phyloP scores from a whole-genome alignment of 2,888 invertebrate species.

The Cephus rjabovi region DNA sequence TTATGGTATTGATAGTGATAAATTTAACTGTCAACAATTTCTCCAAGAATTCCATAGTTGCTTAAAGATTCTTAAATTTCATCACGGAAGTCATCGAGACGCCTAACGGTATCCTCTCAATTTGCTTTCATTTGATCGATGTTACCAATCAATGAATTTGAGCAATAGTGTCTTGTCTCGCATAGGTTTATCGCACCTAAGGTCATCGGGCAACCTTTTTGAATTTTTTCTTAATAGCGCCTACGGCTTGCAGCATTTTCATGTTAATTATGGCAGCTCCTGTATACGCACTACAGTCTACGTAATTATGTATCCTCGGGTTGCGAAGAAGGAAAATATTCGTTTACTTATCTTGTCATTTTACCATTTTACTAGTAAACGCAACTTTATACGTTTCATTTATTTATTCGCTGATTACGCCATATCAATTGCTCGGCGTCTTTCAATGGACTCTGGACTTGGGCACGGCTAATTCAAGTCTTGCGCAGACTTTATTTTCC shows the following conservation, averaged over 20 bases:
- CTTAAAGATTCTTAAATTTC: not conserved
- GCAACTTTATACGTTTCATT: not conserved
- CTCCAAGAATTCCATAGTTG: not conserved
- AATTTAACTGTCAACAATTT: not conserved
- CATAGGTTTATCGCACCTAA: slow-evolving; percentile 33
- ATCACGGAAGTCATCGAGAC: not conserved
- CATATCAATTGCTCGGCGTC: not conserved
- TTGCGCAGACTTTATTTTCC: not conserved
- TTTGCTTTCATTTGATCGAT: not conserved
- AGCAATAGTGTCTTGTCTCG: slow-evolving; percentile 21
- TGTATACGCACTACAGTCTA: too few relatives aligned
- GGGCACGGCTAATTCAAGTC: not conserved
- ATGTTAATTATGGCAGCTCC: too few relatives aligned
- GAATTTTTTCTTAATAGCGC: slow-evolving; percentile 20
- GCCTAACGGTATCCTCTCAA: not conserved
- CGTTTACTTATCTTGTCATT: not conserved
- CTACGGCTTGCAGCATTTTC: too few relatives aligned
- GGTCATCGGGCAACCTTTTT: slow-evolving; percentile 37
- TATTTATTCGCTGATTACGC: not conserved
- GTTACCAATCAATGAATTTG: not conserved
- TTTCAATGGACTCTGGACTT: not conserved
- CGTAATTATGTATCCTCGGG: not conserved
- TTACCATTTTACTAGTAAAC: not conserved
- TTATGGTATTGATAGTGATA: not conserved
- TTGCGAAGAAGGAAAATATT: not conserved